Percentiles rank a stretch among this genome's conserved stretches.
phyloP scores from a whole-genome alignment of 1,140 invertebrate genomes.

The Bombus difficillimus region DNA sequence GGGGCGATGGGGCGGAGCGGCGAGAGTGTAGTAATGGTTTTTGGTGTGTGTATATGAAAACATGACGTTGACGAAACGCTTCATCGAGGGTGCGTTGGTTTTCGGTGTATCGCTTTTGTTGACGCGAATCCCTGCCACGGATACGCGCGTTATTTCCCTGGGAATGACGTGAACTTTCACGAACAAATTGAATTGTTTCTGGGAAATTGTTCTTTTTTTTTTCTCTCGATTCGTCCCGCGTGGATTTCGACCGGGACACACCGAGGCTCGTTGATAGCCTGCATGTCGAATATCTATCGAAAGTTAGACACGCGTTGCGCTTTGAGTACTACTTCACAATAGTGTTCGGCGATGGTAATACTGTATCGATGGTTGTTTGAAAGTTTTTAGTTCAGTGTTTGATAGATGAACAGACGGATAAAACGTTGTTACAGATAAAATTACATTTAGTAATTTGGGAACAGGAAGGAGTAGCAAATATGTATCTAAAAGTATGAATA shows the following conservation, averaged over 20 bases:
- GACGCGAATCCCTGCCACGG: neutral
- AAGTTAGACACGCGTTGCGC: neutral
- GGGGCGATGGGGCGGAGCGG: neutral
- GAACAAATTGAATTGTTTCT: conserved; percentile 30
- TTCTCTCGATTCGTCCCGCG: neutral
- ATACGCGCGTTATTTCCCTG: neutral
- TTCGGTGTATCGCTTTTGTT: conserved; percentile 29
- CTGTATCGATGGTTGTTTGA: too few species aligned
- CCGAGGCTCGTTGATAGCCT: too few species aligned
- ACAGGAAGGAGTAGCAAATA: neutral
- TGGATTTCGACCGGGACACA: neutral
- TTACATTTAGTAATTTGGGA: neutral
- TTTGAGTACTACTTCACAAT: neutral
- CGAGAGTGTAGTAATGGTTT: conserved; percentile 19
- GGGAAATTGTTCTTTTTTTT: conserved; percentile 1
- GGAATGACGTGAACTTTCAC: conserved; percentile 20
- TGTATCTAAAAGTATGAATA: neutral
- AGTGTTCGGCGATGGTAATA: neutral
- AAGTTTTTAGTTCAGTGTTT: neutral
- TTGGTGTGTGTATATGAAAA: conserved; percentile 5
- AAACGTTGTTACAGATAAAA: neutral
- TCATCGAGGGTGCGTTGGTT: conserved; percentile 18
- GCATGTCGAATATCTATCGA: neutral
- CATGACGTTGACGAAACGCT: conserved; percentile 35
- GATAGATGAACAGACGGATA: neutral